A percentile compares a stretch with the other conserved stretches of the same genome.
phyloP scores from a whole-genome alignment of 2,113 vertebrate genomes.

The Istiophorus platypterus region DNA sequence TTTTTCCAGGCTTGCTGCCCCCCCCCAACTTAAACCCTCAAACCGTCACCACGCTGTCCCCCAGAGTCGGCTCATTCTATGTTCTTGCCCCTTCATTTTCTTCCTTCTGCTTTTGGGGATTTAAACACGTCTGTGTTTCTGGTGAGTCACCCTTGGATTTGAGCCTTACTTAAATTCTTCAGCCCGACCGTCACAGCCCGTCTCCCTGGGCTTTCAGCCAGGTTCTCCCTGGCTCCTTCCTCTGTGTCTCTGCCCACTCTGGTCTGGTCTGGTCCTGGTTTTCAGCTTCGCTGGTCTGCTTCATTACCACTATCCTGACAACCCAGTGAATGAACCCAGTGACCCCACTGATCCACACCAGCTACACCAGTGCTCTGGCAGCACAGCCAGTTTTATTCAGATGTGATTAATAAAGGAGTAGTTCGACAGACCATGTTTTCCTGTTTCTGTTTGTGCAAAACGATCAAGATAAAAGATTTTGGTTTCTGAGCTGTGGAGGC shows the following conservation, averaged over 20 bases:
- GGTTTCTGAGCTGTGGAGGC: no score
- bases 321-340: conserved; percentile 18
- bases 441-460: no score
- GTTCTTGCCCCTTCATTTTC: no score
- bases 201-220: not conserved
- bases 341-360: not conserved
- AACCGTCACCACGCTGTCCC: no score
- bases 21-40: no score
- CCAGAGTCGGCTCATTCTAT: no score
- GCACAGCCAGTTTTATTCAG: no score
- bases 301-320: not conserved
- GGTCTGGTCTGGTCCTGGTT: conserved; percentile 1
- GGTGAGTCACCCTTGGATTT: conserved; percentile 30
- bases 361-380: no score
- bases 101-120: not conserved
- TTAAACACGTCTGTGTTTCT: conserved; percentile 12
- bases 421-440: no score
- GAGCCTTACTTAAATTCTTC: not conserved
- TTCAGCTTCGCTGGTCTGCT: conserved; percentile 10
- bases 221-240: not conserved
- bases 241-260: not conserved
- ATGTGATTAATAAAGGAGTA: no score
- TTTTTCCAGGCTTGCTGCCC: no score
- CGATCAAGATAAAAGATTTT: no score
- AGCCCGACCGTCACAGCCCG: not conserved